Evolutionary conservation across 1,140 invertebrate species (phyloP).

Genomic region (Asbolus verrucosus): DNA sequence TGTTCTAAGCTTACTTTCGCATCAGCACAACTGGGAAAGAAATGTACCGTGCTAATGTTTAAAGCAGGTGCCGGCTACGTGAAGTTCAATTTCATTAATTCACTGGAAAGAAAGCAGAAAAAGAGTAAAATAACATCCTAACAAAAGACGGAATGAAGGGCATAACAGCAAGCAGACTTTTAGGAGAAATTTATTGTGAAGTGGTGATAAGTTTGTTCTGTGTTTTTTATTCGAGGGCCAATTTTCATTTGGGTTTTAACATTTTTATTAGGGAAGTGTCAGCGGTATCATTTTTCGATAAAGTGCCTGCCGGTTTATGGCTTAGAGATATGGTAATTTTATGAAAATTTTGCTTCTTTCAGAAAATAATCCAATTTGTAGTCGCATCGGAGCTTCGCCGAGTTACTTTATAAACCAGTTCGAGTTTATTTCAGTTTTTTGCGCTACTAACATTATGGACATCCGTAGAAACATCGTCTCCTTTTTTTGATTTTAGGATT

Average conservation of each 20-base stretch:
- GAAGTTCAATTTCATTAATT: no score
- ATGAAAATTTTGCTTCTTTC: conserved; percentile 2
- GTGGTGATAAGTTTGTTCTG: no score
- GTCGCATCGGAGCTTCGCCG: conserved; percentile 1
- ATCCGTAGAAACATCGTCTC: not conserved
- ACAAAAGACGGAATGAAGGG: no score
- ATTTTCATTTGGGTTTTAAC: conserved; percentile 6
- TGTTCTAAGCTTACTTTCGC: conserved; percentile 18
- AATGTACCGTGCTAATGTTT: not conserved
- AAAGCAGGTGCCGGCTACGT: not conserved
- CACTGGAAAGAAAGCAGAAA: no score
- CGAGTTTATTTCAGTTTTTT: conserved; percentile 15
- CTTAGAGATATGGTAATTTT: conserved; percentile 9
- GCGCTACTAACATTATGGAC: not conserved
- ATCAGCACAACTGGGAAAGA: no score
- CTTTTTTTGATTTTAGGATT: not conserved
- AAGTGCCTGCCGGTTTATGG: not conserved
- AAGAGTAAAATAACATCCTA: no score
- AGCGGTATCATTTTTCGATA: conserved; percentile 27
- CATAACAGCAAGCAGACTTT: not conserved
- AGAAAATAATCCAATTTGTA: conserved; percentile 8
- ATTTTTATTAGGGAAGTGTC: conserved; percentile 22
- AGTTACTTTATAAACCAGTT: conserved; percentile 6
- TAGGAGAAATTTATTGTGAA: not conserved
- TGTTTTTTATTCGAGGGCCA: no score